Evolutionary conservation across 2,113 vertebrate species (phyloP).

Genomic region (Ophthalmolycus amberensis): DNA sequence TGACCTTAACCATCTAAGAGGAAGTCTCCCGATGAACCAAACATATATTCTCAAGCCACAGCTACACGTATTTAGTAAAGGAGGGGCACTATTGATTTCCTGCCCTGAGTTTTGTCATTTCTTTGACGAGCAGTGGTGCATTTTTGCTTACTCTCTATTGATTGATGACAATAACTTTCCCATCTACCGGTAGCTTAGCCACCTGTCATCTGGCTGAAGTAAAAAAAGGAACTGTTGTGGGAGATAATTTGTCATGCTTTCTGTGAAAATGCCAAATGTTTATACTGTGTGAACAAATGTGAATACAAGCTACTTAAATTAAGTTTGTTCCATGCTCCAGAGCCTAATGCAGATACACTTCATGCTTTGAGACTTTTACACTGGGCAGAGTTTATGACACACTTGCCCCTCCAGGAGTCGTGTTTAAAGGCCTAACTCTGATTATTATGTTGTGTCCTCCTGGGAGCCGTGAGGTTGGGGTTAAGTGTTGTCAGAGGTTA

Average conservation of each 20-base stretch:
- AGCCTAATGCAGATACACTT: slow-evolving; percentile 27
- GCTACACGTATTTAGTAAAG: not conserved
- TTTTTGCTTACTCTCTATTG: slow-evolving; percentile 64
- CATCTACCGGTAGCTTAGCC: slow-evolving; percentile 50
- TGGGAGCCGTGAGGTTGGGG: slow-evolving; percentile 37
- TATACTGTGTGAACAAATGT: slow-evolving; percentile 44
- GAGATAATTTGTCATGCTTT: slow-evolving; percentile 40
- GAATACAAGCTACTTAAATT: slow-evolving; percentile 32
- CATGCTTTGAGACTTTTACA: slow-evolving; percentile 21
- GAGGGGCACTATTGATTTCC: slow-evolving; percentile 30
- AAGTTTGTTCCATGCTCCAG: not conserved
- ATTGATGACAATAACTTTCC: slow-evolving; percentile 65
- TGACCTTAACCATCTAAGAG: not conserved
- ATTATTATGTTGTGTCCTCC: slow-evolving; percentile 40
- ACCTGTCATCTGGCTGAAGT: slow-evolving; percentile 55
- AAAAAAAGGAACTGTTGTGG: slow-evolving; percentile 35
- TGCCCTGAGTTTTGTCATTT: slow-evolving; percentile 50
- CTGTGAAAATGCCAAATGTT: slow-evolving; percentile 53
- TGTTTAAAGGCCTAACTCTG: slow-evolving; percentile 50
- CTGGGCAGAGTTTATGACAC: slow-evolving; percentile 35
- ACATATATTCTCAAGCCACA: not conserved
- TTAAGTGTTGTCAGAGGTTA: slow-evolving; percentile 72
- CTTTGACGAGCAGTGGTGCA: slow-evolving; percentile 38
- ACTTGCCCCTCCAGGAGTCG: slow-evolving; percentile 36
- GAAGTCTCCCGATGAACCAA: slow-evolving; percentile 13